Evolutionary conservation across 1,140 invertebrate genomes (phyloP).

Genomic region (Metaphire vulgaris): DNA sequence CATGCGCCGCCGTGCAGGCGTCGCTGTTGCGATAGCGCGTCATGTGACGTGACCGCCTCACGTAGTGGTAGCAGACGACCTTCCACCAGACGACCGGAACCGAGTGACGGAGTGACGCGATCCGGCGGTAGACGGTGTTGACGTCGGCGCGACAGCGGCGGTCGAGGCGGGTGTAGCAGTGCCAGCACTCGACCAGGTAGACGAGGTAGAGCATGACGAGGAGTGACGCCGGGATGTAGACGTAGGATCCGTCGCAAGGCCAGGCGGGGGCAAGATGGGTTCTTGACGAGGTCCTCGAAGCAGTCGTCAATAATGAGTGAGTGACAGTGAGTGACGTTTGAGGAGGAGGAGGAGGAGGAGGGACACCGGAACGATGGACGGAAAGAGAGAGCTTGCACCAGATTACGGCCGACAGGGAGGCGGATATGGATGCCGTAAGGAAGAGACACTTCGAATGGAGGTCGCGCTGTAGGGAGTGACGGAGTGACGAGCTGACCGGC

Average conservation of each 20-base stretch:
- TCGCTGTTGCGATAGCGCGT: conserved; percentile 70
- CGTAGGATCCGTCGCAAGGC: conserved; percentile 71
- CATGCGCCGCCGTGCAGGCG: conserved; percentile 65
- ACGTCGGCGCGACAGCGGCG: conserved; percentile 62
- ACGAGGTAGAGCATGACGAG: conserved; percentile 72
- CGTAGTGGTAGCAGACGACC: conserved; percentile 78
- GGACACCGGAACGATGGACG: not conserved
- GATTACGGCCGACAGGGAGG: not conserved
- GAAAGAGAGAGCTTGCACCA: not conserved
- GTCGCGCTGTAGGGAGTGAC: not conserved
- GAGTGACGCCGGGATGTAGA: conserved; percentile 76
- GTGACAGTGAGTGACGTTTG: not conserved
- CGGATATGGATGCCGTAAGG: not conserved
- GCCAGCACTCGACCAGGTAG: conserved; percentile 78
- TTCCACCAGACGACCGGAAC: conserved; percentile 82
- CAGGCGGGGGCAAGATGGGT: not conserved
- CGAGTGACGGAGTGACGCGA: conserved; percentile 64
- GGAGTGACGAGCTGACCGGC: not conserved
- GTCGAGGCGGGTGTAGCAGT: conserved; percentile 61
- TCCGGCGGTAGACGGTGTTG: conserved; percentile 62
- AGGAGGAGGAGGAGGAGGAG: no score
- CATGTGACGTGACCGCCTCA: conserved; percentile 63
- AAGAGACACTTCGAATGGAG: not conserved
- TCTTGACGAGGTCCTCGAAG: not conserved
- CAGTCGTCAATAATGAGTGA: not conserved